These are phyloP conservation scores for Syngnathus typhle DNA, from an alignment of 2,113 vertebrate genomes.

Conservation along the genomic window DNA sequence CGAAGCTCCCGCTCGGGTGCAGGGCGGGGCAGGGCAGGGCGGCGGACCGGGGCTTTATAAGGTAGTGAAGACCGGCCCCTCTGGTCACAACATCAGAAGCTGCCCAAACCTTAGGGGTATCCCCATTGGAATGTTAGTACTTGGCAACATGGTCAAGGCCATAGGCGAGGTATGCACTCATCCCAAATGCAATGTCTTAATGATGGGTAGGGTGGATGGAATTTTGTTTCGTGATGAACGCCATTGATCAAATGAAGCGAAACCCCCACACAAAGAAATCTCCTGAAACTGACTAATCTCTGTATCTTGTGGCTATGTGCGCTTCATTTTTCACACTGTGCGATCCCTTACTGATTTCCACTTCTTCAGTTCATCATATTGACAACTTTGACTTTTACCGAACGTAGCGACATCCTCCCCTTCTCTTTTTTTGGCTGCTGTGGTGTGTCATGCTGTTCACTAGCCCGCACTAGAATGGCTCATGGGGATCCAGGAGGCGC, in stretches of 20 bases:
- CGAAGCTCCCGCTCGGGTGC: constrained; percentile 85
- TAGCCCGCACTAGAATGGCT: constrained; percentile 47
- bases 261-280: background rate
- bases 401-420: constrained; percentile 7
- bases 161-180: constrained; percentile 99
- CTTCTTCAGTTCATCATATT: constrained; percentile 33
- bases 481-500: constrained; percentile 44
- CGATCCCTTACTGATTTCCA: constrained; percentile 41
- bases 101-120: constrained; percentile 99
- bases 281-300: constrained; percentile 23
- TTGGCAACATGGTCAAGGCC: constrained; percentile 99
- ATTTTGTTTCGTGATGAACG: constrained; percentile 42
- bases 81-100: constrained; percentile 99
- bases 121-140: constrained; percentile 99
- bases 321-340: constrained; percentile 43
- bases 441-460: constrained; percentile 99
- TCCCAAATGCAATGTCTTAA: constrained; percentile 65
- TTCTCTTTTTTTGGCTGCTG: constrained; percentile 66
- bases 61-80: constrained; percentile 99
- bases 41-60: constrained; percentile 98
- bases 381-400: constrained; percentile 26
- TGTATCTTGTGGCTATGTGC: constrained; percentile 49
- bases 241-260: constrained; percentile 10
- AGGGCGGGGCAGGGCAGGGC: constrained; percentile 83
- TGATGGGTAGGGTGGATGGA: constrained; percentile 82